Base-by-base conservation (phyloP, 2,113 vertebrate species). In the Eurystomus gularis region DNA sequence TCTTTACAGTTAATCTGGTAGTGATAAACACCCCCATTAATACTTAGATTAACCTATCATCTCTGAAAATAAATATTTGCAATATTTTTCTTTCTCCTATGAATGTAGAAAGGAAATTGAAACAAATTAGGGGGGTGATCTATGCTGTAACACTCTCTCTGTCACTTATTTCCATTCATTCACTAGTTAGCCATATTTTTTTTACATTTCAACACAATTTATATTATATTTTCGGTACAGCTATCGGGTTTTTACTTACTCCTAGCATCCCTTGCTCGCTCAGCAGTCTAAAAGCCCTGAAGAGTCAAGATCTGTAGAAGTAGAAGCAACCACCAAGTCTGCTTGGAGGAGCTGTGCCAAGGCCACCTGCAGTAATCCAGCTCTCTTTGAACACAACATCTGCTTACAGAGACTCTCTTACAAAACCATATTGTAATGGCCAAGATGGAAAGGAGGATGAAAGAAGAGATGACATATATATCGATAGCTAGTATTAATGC, bases 1-100 rank as follows among this genome's bases (percentile, higher is more conserved):
- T 64, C n/a, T 76, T 58, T 31, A 48, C 6, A 82, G 11, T n/a
- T 86, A 71, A 72, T 52, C 69, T 91, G 52, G 44, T 48, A 26
- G 35, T 65, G 65, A 91, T 64, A 11, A 60, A 71, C 68, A 82
- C 8, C 29, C 17, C 16, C 33, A 68, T 95, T 90, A 72, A 79
- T 81, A 65, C 65, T 73, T 60, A 86, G 65, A 86, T 90, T 68
- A 93, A 90, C 92, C 68, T 93, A 69, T 88, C 57, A 72, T 73
- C 64, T 55, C 75, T 73, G 70, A 75, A 92, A 97, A 97, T 7
- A 79, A 94, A 92, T 61, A 92, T 93, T 93, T 88, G 60, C 64
- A 96, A 85, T 48, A 77, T 82, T 94, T 93, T 95, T 91, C 66
- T 90, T 92, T 92, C 69, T 76, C 79, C 69, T 90, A 69, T 91